Percentiles rank a stretch among this genome's conserved stretches.
phyloP scores from a whole-genome alignment of 2,888 invertebrate species.

The Heliconius erato region DNA sequence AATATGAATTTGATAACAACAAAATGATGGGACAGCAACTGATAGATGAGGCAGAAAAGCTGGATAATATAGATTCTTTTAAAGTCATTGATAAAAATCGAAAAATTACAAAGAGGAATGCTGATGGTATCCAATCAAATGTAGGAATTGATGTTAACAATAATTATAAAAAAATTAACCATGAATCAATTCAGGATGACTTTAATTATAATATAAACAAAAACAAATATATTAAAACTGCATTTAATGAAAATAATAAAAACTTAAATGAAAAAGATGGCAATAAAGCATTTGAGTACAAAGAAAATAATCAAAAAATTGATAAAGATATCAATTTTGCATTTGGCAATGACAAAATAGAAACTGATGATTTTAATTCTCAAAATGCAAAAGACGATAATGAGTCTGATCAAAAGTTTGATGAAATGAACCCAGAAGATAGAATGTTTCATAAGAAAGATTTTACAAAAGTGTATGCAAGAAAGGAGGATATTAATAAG shows the following conservation, averaged over 20 bases:
- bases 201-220: slow-evolving; percentile 72
- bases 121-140: slow-evolving; percentile 48
- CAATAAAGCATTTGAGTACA: slow-evolving; percentile 23
- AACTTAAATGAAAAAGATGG: slow-evolving; percentile 36
- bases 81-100: neutral
- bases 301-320: neutral
- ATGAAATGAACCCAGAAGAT: neutral
- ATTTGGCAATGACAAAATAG: neutral
- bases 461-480: neutral
- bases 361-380: slow-evolving; percentile 4
- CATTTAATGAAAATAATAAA: slow-evolving; percentile 57
- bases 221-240: slow-evolving; percentile 6
- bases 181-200: slow-evolving; percentile 43
- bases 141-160: slow-evolving; percentile 49
- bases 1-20: slow-evolving; percentile 1
- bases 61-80: neutral
- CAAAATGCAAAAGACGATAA: neutral
- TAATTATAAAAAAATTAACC: slow-evolving; percentile 29
- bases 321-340: neutral
- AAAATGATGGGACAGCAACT: neutral
- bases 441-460: slow-evolving; percentile 7
- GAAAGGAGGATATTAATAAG: slow-evolving; percentile 43
- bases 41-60: neutral
- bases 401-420: neutral
- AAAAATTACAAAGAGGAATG: slow-evolving; percentile 46